Evolutionary conservation across 2,797 vertebrate genomes (phyloP), one percentile per base, ranked within the genome.

Genomic region (Mus spretus): DNA sequence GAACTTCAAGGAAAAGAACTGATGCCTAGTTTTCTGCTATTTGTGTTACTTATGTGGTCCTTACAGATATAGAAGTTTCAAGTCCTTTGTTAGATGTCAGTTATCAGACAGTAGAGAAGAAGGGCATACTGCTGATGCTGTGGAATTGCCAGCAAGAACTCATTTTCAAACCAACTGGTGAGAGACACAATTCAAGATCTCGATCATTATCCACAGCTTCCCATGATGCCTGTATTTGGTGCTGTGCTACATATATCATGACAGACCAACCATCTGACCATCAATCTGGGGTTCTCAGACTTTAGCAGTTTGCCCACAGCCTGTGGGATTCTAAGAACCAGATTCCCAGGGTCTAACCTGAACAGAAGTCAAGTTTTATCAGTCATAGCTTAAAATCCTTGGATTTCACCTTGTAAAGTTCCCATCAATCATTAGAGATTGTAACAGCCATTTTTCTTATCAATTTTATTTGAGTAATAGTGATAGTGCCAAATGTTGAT

Each of bases 161-260:
- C 26, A 2, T 10, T 87, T 53, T 3, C 28, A 47, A 44, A n/a
- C 12, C 37, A 78, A 26, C 2, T 40, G 17, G 20, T 31, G 31
- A 95, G 22, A 82, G 7, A 44, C 47, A 50, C 37, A 6, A 20
- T 20, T 22, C 7, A 79, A 57, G 70, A 70, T 6, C 9, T 24
- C 6, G 11, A 1, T 65, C 37, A n/a, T n/a, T 86, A 67, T 8
- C 10, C 15, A 34, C 1, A 9, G 13, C 17, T 44, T 74, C 77
- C 47, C 26, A 8, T 6, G 8, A 34, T 86, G 34, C 17, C 31
- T 75, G 14, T 12, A 12, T 47, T 75, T 4, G 34, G 44, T 24
- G 14, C 47, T 86, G 50, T n/a, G 11, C 50, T n/a, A 0, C 6
- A 9, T 6, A 2, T 17, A n/a, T 17, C 0, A 2, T 47, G 9